A percentile compares a stretch with the other conserved stretches of the same genome.
phyloP scores from a whole-genome alignment of 1,140 invertebrate genomes.

The Ceratosolen fusciceps region DNA sequence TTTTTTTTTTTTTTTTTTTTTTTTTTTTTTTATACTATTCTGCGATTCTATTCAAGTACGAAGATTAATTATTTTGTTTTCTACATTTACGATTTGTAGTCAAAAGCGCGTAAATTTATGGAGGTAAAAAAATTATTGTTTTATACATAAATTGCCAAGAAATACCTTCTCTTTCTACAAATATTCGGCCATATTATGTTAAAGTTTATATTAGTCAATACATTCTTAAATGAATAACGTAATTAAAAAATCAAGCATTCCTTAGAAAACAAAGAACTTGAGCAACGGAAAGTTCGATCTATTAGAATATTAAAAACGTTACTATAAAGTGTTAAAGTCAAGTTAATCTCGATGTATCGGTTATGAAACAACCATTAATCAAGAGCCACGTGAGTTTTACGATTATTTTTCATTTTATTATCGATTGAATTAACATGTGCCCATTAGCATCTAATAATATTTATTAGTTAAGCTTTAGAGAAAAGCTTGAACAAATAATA shows the following conservation, averaged over 20 bases:
- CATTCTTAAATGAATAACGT: too few relatives aligned
- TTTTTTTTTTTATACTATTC: neutral
- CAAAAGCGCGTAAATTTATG: too few relatives aligned
- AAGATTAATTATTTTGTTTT: neutral
- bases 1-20: neutral
- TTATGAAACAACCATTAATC: slow-evolving; percentile 28
- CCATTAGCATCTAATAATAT: slow-evolving; percentile 8
- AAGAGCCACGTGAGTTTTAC: slow-evolving; percentile 14
- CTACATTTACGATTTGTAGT: too few relatives aligned
- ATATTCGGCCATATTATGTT: neutral
- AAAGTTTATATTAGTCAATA: too few relatives aligned
- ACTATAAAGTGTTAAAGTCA: slow-evolving; percentile 8
- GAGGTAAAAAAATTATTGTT: too few relatives aligned
- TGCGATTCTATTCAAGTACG: neutral
- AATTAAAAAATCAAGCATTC: neutral
- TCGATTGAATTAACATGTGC: neutral
- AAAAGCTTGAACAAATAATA: neutral
- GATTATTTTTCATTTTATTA: slow-evolving; percentile 10
- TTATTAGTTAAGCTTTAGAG: neutral
- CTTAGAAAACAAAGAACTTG: neutral
- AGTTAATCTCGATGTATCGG: neutral
- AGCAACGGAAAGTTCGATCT: neutral
- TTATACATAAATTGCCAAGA: too few relatives aligned
- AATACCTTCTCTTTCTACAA: neutral
- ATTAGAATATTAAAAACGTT: slow-evolving; percentile 4